These are phyloP conservation scores for Aphelocoma californica DNA, from an alignment of 2,797 vertebrate species.

Conservation along the genomic window DNA sequence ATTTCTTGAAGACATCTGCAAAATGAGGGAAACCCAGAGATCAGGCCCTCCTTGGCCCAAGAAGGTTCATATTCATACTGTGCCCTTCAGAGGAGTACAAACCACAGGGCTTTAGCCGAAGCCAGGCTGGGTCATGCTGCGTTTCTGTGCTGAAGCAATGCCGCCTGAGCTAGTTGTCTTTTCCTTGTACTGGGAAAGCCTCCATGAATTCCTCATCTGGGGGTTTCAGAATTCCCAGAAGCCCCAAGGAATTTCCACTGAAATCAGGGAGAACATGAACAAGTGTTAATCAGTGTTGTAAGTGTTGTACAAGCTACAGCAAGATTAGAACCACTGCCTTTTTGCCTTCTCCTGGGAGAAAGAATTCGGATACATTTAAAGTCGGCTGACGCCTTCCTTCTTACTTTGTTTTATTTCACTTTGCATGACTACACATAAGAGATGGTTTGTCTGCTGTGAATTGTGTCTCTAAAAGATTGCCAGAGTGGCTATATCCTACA, in stretches of 20 bases:
- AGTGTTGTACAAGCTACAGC: not conserved
- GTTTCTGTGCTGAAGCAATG: not conserved
- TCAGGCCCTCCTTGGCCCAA: not conserved
- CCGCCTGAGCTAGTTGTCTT: not conserved
- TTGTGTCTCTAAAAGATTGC: not conserved
- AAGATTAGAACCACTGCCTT: not conserved
- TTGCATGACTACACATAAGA: not conserved
- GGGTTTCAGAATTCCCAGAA: not conserved
- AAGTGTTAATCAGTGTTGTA: not conserved
- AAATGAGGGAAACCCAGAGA: not conserved
- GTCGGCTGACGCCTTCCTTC: not conserved
- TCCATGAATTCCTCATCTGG: not conserved
- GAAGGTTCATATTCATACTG: not conserved
- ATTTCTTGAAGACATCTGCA: not conserved
- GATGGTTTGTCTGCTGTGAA: not conserved
- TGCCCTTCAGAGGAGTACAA: not conserved
- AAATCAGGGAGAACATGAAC: not conserved
- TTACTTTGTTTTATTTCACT: not conserved
- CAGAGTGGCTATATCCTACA: not conserved
- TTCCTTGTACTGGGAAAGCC: not conserved
- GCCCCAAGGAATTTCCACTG: not conserved
- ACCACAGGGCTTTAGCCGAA: not conserved
- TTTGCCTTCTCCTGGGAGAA: not conserved
- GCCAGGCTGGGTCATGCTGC: fast-evolving
- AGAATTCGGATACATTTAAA: not conserved